Evolutionary conservation across 2,888 invertebrate species (phyloP), one percentile per base, ranked within the genome.

Genomic region (Melieria omissa): DNA sequence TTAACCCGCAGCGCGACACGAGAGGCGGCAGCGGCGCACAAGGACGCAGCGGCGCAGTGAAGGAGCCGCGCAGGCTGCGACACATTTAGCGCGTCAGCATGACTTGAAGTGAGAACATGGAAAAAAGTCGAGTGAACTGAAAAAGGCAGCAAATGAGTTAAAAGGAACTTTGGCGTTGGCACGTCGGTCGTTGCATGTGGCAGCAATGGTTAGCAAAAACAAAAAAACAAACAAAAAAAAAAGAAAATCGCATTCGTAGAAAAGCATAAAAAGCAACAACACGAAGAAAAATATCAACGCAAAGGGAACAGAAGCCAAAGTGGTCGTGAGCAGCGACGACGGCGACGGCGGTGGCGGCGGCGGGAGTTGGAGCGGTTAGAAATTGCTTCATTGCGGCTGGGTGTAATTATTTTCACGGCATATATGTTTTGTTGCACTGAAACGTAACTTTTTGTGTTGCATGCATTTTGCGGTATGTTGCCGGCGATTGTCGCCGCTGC

Each of bases 21-120:
- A 29, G 29, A 29, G 29, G 29, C 29, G 29, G 29, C 29, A 29
- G 29, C 29, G 29, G 29, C 29, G 29, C 29, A 10, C 16, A 58
- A 14, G 29, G 41, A 16, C 58, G 58, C 58, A 14, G 9, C 41
- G 12, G 61, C 45, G 4, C 5, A 45, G 4, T n/a, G 9, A 44
- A n/a, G 44, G 10, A 12, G 63, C 14, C 4, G 47, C 41, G 47
- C 47, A 49, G 41, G 47, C 14, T 47, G 63, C 61, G 42, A 65
- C 65, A 42, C 42, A 52, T n/a, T 65, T 65, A 65, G 41, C 54
- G 52, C 65, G 65, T 65, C 54, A 65, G 54, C 65, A 65, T 54
- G 54, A 65, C 29, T 65, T 52, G 10, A 65, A 29, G 4, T n/a
- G 29, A 63, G 47, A 49, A 45, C 41, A 58, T 14, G 3, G 4